These are phyloP conservation scores for Fistularia commersonii DNA, from an alignment of 2,797 vertebrate genomes.

Conservation along the genomic window DNA sequence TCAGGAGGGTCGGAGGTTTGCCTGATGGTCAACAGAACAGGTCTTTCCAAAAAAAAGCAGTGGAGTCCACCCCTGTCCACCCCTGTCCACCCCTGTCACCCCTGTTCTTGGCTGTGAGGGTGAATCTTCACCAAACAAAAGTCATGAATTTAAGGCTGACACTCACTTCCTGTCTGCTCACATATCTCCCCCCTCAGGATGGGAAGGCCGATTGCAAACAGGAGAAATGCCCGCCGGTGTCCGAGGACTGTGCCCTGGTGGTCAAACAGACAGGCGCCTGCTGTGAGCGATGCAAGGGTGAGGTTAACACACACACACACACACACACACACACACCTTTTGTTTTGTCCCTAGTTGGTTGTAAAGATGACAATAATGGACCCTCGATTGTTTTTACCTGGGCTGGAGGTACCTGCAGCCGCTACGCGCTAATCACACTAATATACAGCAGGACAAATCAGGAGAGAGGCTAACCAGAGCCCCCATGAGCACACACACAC, in stretches of 20 bases:
- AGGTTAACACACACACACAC: too few relatives aligned
- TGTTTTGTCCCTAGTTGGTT: not conserved
- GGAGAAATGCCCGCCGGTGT: constrained; percentile 89
- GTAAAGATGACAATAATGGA: constrained; percentile 7
- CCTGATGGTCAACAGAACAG: too few relatives aligned
- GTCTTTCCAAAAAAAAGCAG: too few relatives aligned
- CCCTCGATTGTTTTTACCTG: constrained; percentile 13
- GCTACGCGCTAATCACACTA: constrained; percentile 8
- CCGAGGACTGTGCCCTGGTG: constrained; percentile 90
- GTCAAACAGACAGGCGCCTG: constrained; percentile 94
- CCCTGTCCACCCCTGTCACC: too few relatives aligned
- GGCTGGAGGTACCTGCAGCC: constrained; percentile 21
- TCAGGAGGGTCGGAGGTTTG: too few relatives aligned
- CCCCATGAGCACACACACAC: too few relatives aligned
- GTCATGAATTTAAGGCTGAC: too few relatives aligned
- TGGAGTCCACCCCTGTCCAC: too few relatives aligned
- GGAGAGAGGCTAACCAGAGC: constrained; percentile 25
- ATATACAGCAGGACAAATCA: constrained; percentile 8
- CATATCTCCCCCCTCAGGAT: constrained; percentile 69
- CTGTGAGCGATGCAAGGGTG: constrained; percentile 97
- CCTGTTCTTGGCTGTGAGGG: too few relatives aligned
- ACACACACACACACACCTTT: not conserved
- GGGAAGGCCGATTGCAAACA: constrained; percentile 95
- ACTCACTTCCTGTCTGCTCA: not conserved
- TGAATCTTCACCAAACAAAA: too few relatives aligned